Evolutionary conservation across 2,888 invertebrate species (phyloP).

Genomic region (Tillus elongatus): DNA sequence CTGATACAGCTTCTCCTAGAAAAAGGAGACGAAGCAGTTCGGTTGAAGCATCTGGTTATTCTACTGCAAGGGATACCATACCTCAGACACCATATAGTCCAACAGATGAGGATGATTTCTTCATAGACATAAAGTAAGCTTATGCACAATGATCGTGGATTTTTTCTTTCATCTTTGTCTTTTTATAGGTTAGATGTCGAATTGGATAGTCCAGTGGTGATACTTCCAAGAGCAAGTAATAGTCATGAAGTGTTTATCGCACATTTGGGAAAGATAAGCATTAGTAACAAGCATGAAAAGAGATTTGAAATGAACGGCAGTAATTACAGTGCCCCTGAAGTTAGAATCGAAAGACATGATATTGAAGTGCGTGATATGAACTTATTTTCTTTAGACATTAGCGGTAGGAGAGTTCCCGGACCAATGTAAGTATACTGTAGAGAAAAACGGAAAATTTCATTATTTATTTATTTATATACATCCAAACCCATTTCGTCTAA

Average conservation of each 20-base stretch:
- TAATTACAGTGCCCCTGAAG: conserved; percentile 20
- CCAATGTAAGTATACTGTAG: conserved; percentile 24
- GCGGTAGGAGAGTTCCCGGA: conserved; percentile 38
- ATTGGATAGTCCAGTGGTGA: conserved; percentile 84
- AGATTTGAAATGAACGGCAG: conserved; percentile 18
- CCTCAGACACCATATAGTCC: conserved; percentile 41
- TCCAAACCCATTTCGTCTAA: too few relatives aligned
- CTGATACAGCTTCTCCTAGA: conserved; percentile 41
- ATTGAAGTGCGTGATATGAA: conserved; percentile 81
- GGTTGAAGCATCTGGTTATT: conserved; percentile 34
- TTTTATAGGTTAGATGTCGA: conserved; percentile 60
- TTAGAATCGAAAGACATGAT: conserved; percentile 45
- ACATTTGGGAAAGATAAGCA: conserved; percentile 81
- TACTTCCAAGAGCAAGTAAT: conserved; percentile 68
- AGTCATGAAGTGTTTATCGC: conserved; percentile 82
- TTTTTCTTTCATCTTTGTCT: conserved; percentile 5
- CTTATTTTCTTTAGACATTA: conserved; percentile 66
- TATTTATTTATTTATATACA: too few relatives aligned
- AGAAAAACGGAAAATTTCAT: too few relatives aligned
- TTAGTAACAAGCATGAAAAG: conserved; percentile 33
- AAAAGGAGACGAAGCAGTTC: conserved; percentile 42
- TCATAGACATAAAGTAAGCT: conserved; percentile 34
- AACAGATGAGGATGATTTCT: conserved; percentile 32
- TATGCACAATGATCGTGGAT: not conserved
- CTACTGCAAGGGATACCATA: conserved; percentile 36